Evolutionary conservation across 2,797 vertebrate genomes (phyloP).

Genomic region (Hybognathus amarus): DNA sequence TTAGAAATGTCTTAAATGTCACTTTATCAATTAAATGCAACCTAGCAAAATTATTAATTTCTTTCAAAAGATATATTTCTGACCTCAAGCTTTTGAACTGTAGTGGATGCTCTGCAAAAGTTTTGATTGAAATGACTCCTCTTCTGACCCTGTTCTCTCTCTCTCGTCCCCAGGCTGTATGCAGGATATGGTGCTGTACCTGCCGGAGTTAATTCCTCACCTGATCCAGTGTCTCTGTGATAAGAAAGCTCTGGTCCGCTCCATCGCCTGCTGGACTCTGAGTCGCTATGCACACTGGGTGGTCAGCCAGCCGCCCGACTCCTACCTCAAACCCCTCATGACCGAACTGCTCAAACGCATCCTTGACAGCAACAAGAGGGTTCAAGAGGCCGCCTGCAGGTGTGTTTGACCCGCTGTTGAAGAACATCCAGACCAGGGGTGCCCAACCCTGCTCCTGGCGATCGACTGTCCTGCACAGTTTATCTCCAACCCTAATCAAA

Average conservation of each 20-base stretch:
- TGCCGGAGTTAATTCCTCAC: constrained; percentile 92
- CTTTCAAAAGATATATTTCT: not conserved
- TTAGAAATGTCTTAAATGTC: not conserved
- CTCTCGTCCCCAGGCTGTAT: constrained; percentile 82
- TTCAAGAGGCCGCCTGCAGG: constrained; percentile 96
- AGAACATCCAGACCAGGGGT: too few species aligned
- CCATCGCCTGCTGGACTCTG: constrained; percentile 95
- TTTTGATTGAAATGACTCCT: not conserved
- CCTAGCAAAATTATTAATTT: not conserved
- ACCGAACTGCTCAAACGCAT: constrained; percentile 94
- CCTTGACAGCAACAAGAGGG: constrained; percentile 93
- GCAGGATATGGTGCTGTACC: constrained; percentile 93
- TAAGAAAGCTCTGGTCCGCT: constrained; percentile 93
- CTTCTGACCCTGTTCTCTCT: not conserved
- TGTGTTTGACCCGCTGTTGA: constrained; percentile 57
- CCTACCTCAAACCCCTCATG: constrained; percentile 94
- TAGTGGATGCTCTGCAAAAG: not conserved
- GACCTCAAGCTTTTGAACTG: not conserved
- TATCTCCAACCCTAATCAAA: too few species aligned
- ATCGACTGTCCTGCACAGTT: too few species aligned
- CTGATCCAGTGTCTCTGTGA: constrained; percentile 91
- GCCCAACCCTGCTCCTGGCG: too few species aligned
- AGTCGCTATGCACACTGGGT: constrained; percentile 97
- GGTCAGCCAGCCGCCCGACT: constrained; percentile 89
- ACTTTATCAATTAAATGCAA: not conserved